Conservation (phyloP, 2,797 vertebrate species). For the Lutjanus argentimaculatus region DNA sequence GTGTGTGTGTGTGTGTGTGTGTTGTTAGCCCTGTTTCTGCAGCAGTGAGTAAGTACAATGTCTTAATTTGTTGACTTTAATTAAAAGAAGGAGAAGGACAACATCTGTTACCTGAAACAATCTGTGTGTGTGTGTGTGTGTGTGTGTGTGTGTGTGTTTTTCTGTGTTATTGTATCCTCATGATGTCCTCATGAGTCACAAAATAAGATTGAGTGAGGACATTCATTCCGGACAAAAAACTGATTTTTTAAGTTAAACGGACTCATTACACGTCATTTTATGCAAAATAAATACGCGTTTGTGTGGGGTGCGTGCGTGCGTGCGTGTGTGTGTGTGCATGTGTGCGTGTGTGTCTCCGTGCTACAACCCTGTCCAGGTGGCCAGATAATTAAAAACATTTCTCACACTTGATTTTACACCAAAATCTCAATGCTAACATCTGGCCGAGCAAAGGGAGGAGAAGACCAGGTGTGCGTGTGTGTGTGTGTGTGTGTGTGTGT, state of each 20-base stretch:
- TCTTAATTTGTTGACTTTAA: constrained; percentile 71
- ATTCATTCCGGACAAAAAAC: background rate
- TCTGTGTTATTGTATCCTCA: constrained; percentile 8
- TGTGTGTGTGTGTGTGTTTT: constrained; percentile 3
- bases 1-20: constrained; percentile 15
- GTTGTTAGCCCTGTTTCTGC: constrained; percentile 41
- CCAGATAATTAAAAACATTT: constrained; percentile 86
- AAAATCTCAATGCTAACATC: constrained; percentile 72
- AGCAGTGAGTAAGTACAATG: constrained; percentile 51
- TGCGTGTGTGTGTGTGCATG: constrained; percentile 14
- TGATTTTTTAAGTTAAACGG: background rate
- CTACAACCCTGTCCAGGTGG: constrained; percentile 79
- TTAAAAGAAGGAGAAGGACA: constrained; percentile 70
- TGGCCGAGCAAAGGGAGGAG: constrained; percentile 42
- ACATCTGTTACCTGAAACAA: constrained; percentile 70
- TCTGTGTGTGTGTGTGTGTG: constrained; percentile 10
- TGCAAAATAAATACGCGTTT: constrained; percentile 3
- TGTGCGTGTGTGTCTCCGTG: constrained; percentile 14
- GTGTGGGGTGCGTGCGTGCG: constrained; percentile 2
- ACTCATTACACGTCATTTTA: constrained; percentile 20
- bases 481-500: constrained; percentile 31
- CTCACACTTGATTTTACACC: constrained; percentile 76
- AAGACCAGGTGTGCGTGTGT: constrained; percentile 33
- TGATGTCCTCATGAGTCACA: background rate
- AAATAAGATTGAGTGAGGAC: constrained; percentile 3